Conservation (phyloP, 2,888 invertebrate species). For the Rotaria sp. region DNA sequence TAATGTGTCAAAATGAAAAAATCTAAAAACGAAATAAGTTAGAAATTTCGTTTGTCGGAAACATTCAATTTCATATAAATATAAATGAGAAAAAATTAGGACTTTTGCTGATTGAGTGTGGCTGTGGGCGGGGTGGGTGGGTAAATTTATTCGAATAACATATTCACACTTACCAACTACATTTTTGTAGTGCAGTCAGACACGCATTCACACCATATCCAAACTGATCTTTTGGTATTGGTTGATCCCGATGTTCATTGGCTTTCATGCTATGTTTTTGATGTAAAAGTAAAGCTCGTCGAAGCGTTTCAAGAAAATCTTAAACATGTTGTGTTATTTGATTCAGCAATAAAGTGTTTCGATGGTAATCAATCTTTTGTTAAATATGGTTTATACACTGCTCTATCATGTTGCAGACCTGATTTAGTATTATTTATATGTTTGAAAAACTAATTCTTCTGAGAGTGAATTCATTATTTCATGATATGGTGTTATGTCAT, state of each 20-base stretch:
- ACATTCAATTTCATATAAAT: too few relatives aligned
- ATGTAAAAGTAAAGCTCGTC: slow-evolving; percentile 66
- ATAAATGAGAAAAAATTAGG: too few relatives aligned
- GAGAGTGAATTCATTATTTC: slow-evolving; percentile 65
- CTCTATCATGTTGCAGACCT: slow-evolving; percentile 81
- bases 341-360: slow-evolving; percentile 78
- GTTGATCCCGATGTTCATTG: background rate
- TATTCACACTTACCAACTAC: too few relatives aligned
- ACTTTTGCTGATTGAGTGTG: too few relatives aligned
- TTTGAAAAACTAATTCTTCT: slow-evolving; percentile 77
- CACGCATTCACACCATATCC: too few relatives aligned
- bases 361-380: slow-evolving; percentile 94
- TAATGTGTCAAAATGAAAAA: too few relatives aligned
- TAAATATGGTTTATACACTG: slow-evolving; percentile 86
- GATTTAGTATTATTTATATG: slow-evolving; percentile 64
- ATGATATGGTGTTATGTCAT: slow-evolving; percentile 83
- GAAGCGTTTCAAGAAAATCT: slow-evolving; percentile 95
- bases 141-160: too few relatives aligned
- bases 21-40: too few relatives aligned
- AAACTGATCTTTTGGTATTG: background rate
- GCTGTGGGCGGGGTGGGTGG: too few relatives aligned
- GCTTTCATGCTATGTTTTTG: slow-evolving; percentile 12
- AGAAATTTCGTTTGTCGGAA: too few relatives aligned
- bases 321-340: slow-evolving; percentile 81
- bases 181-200: too few relatives aligned